Base-by-base conservation (phyloP, 2,888 invertebrate species). In the Stenurella melanura region DNA sequence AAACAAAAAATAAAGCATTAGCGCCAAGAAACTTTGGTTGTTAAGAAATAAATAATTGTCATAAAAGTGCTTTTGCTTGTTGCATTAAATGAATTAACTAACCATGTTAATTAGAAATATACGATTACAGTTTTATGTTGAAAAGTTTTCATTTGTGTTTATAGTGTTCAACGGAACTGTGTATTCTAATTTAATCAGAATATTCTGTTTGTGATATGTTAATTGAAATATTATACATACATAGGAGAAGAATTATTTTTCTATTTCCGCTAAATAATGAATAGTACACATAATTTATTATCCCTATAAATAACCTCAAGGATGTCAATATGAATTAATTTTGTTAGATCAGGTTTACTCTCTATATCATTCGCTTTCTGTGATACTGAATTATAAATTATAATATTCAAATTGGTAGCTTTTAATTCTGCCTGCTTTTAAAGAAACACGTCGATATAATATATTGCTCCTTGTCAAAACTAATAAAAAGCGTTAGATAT, bases 1-100 rank as follows among this genome's bases (percentile, higher is more conserved):
- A n/a, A 61, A 61, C 30, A 61, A 61, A 61, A n/a, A 61, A 61
- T 34, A n/a, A 30, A 15, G 30, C 26, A 30, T 61, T 61, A 61
- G 34, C 61, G 17, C 26, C 21, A 30, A 15, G 30, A n/a, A 30
- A 61, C 2, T 30, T 61, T 34, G 3, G 34, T 17, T 21, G 30
- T 26, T 61, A n/a, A 17, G 6, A 58, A 21, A 61, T 19, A 58
- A 58, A 58, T 19, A 58, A 34, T 34, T n/a, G 34, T 30, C 17
- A 9, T 15, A 17, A 61, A 61, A 61, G 61, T 61, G 61, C n/a
- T 26, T 61, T 30, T 26, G 21, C 30, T 61, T 61, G 17, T 30
- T 50, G 0, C 61, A 30, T 61, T 61, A 30, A 60, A 60, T 61
- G 30, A 30, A 30, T 61, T 61, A 30, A 34, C 61, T 26, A 12